Percentiles rank a stretch among this genome's conserved stretches.
phyloP scores from a whole-genome alignment of 2,888 invertebrate species.

The Anoplius nigerrimus region DNA sequence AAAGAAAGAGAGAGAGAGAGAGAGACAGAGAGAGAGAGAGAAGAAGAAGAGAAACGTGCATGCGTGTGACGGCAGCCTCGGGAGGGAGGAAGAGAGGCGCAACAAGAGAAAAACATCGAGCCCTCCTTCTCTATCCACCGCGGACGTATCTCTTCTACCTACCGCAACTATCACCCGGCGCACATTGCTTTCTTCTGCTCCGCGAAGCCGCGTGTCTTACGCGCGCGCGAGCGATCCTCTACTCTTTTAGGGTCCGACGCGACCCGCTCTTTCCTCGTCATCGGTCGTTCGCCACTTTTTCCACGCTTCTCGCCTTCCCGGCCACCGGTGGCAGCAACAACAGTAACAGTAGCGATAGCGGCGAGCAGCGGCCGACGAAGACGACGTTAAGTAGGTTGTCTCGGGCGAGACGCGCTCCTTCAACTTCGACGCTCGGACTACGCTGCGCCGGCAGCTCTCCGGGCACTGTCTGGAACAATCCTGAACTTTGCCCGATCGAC shows the following conservation, averaged over 20 bases:
- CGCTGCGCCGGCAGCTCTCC: too few relatives aligned
- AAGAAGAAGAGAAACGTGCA: conserved; percentile 13
- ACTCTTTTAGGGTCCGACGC: conserved; percentile 22
- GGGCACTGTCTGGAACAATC: too few relatives aligned
- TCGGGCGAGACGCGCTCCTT: too few relatives aligned
- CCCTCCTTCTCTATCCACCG: not conserved
- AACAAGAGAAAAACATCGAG: conserved; percentile 11
- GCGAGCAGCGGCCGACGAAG: too few relatives aligned
- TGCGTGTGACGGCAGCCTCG: not conserved
- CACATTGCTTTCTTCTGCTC: conserved; percentile 4
- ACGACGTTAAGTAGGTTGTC: too few relatives aligned
- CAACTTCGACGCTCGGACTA: too few relatives aligned
- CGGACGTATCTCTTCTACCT: not conserved
- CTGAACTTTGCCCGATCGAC: too few relatives aligned
- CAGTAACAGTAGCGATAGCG: too few relatives aligned
- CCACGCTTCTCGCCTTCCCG: conserved; percentile 8
- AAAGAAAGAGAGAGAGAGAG: not conserved
- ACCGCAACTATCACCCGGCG: not conserved
- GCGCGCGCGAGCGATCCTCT: not conserved
- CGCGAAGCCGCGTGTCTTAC: not conserved
- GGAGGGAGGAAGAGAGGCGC: conserved; percentile 6
- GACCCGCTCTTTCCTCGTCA: conserved; percentile 28
- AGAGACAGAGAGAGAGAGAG: conserved; percentile 14
- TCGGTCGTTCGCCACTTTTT: conserved; percentile 18
- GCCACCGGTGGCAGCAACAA: too few relatives aligned